Base-by-base conservation (phyloP, 2,797 vertebrate species). In the Acipenser oxyrinchus region DNA sequence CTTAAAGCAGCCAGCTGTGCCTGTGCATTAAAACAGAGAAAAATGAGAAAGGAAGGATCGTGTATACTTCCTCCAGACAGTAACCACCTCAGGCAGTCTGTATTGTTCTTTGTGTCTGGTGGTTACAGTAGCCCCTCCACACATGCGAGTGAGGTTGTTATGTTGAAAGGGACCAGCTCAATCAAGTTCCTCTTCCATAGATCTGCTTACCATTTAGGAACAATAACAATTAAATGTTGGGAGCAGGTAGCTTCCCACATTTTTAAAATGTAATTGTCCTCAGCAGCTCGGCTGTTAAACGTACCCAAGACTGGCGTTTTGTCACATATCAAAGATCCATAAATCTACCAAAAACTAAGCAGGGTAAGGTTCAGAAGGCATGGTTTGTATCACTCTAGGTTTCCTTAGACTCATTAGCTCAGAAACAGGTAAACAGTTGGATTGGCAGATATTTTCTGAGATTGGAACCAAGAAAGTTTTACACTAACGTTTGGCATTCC, bases 51-150 rank as follows among this genome's bases (percentile, higher is more conserved):
- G 52, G 52, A 12, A 53, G 52, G 8, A 53, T 53, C 52, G 52
- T 53, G 52, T 53, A 6, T 53, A 8, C 52, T 12, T 9, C 52
- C 52, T 9, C 52, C 52, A 53, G 52, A 53, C 52, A 53, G 52
- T 12, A 12, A 53, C 9, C 9, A 9, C 52, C 52, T 53, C 52
- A 53, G 52, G 52, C 52, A 6, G 52, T 53, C 52, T 53, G 52
- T 53, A 53, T 53, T 53, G 52, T 53, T 53, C 52, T 53, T 53
- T 53, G 52, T 53, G 52, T 53, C 52, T 53, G 52, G 52, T 53
- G 52, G 52, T 9, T 53, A 12, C 52, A 9, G 52, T 8, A 12
- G 52, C 9, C 52, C 12, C 52, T 9, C 52, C 12, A 12, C 52
- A 53, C 52, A 12, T 53, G 12, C 6, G 12, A 12, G 12, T 9